Conservation (phyloP, 2,797 vertebrate genomes). For the Phataginus tetradactyla region DNA sequence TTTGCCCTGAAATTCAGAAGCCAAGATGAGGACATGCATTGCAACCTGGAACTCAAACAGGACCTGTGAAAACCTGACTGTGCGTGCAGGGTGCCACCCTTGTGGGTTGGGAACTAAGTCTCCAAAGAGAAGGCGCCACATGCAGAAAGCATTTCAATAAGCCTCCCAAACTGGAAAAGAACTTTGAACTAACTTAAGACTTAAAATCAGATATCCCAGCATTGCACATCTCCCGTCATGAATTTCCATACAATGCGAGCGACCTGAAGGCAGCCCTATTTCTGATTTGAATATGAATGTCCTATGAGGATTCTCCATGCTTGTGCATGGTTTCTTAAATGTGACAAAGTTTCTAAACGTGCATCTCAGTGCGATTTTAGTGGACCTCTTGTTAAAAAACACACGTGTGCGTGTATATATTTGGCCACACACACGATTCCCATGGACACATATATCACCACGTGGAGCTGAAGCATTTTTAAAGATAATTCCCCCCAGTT, state of each 20-base stretch:
- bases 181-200: neutral
- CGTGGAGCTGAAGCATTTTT: neutral
- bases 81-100: accelerated
- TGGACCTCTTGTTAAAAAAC: neutral
- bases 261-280: accelerated
- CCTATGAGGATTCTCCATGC: accelerated
- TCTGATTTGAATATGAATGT: neutral
- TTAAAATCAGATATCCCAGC: too few species aligned
- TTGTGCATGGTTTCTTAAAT: too few species aligned
- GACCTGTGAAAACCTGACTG: neutral
- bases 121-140: neutral
- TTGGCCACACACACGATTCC: too few species aligned
- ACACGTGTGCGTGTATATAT: accelerated
- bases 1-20: neutral
- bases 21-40: accelerated
- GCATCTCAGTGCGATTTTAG: neutral
- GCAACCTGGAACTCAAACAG: accelerated
- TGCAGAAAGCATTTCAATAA: neutral
- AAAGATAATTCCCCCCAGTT: neutral
- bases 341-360: neutral
- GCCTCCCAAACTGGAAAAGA: neutral
- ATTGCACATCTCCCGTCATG: accelerated
- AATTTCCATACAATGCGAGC: accelerated
- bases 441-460: too few species aligned
- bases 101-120: neutral